Conservation (phyloP, 2,888 invertebrate genomes). For the Neoaliturus tenellus region DNA sequence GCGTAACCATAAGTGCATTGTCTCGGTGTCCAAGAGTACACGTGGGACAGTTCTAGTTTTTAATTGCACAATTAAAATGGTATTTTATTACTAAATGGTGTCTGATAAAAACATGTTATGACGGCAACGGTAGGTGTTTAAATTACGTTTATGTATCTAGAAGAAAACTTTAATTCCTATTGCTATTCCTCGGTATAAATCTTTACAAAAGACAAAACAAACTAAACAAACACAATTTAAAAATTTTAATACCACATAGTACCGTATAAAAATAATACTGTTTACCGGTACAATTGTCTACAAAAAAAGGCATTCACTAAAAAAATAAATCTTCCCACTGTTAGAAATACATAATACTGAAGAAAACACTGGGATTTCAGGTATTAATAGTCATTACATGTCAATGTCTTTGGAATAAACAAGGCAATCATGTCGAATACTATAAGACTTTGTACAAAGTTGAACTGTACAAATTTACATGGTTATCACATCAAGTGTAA, state of each 20-base stretch:
- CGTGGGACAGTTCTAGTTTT: too few species aligned
- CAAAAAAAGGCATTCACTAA: neutral
- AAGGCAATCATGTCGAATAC: neutral
- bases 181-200: too few species aligned
- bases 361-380: neutral
- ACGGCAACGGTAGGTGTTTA: too few species aligned
- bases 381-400: neutral
- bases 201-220: neutral
- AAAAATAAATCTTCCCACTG: neutral
- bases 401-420: constrained; percentile 36
- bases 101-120: too few species aligned
- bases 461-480: constrained; percentile 22
- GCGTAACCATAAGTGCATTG: too few species aligned
- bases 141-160: too few species aligned
- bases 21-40: too few species aligned
- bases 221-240: neutral
- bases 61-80: too few species aligned
- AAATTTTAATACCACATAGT: too few species aligned
- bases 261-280: neutral
- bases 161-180: too few species aligned
- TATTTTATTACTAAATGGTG: too few species aligned
- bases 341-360: constrained; percentile 14
- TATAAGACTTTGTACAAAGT: constrained; percentile 27
- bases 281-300: neutral
- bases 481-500: neutral